These are phyloP conservation scores for Rhynchotus rufescens DNA, from an alignment of 2,797 vertebrate genomes.

Conservation along the genomic window DNA sequence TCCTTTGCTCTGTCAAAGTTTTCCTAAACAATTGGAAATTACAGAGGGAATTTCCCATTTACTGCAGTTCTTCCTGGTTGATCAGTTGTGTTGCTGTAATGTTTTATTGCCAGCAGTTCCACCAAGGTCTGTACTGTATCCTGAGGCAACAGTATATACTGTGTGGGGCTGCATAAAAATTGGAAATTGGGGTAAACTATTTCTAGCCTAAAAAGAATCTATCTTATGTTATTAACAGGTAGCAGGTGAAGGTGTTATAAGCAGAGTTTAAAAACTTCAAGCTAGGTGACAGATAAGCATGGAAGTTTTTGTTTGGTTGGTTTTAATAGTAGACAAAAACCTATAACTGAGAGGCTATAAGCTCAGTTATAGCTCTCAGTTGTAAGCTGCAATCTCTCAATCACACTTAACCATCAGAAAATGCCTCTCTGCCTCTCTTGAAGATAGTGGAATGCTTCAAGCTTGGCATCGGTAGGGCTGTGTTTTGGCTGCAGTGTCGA, in stretches of 20 bases:
- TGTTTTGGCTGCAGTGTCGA: neutral
- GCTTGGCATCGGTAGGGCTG: neutral
- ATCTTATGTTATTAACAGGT: neutral
- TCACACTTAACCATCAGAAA: neutral
- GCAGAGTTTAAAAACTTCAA: neutral
- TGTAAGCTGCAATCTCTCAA: neutral
- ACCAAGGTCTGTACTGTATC: neutral
- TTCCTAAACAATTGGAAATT: conserved; percentile 24
- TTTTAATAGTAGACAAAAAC: neutral
- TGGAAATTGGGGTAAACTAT: too few species aligned
- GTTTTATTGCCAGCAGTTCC: neutral
- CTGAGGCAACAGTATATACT: neutral
- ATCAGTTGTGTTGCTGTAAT: neutral
- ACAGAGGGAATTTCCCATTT: conserved; percentile 15
- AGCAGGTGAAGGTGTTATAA: neutral
- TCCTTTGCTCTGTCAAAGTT: neutral
- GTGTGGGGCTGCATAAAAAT: neutral
- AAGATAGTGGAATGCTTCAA: neutral
- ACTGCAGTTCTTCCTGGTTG: neutral
- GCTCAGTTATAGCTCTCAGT: neutral
- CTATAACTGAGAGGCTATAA: neutral
- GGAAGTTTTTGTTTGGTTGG: neutral
- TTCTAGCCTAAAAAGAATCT: too few species aligned
- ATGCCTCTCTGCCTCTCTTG: neutral
- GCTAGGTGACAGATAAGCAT: neutral